phyloP scores from a whole-genome alignment of 1,140 invertebrate species.

The Zaprionus gabonicus region DNA sequence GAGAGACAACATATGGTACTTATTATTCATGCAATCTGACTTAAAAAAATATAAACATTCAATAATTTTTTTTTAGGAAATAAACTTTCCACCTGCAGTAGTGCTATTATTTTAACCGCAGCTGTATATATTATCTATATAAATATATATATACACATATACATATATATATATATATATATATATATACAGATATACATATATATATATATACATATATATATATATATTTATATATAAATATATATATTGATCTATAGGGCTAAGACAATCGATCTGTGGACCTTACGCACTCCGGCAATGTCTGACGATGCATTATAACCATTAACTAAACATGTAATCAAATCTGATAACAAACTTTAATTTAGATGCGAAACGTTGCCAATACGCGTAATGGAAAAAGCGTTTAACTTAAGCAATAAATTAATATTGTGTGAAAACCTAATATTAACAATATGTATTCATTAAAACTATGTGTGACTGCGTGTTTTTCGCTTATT shows the following conservation, averaged over 20 bases:
- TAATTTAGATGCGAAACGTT: not conserved
- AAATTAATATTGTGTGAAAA: not conserved
- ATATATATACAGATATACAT: too few species aligned
- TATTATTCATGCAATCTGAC: too few species aligned
- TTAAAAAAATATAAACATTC: too few species aligned
- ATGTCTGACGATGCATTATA: not conserved
- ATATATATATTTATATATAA: not conserved
- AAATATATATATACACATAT: too few species aligned
- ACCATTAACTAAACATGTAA: not conserved
- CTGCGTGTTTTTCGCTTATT: not conserved
- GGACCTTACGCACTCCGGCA: not conserved
- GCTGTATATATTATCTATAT: too few species aligned
- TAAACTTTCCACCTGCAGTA: too few species aligned
- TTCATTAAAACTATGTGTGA: not conserved
- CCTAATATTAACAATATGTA: not conserved
- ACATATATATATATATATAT: not conserved
- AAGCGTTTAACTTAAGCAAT: not conserved
- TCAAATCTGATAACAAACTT: not conserved
- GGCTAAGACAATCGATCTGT: not conserved
- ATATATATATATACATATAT: not conserved
- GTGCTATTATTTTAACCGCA: too few species aligned
- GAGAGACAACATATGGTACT: too few species aligned
- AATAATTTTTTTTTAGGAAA: too few species aligned
- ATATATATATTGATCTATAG: not conserved
- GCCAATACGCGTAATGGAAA: not conserved